These are phyloP conservation scores for Cantharis nigra DNA, from an alignment of 2,888 invertebrate species.

Conservation along the genomic window DNA sequence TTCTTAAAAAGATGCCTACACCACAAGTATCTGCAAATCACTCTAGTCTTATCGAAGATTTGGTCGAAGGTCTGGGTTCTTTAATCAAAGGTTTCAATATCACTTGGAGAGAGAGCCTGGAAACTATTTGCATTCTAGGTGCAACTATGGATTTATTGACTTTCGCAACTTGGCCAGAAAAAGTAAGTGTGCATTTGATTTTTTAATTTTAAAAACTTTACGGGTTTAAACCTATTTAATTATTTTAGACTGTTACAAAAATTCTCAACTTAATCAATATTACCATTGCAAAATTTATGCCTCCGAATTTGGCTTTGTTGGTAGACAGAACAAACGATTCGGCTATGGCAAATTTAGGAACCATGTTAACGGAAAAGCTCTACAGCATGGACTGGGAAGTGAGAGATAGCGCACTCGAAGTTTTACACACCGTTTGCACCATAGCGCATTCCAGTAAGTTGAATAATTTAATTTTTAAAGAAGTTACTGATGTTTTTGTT, in stretches of 20 bases:
- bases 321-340: slow-evolving; percentile 67
- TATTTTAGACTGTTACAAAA: slow-evolving; percentile 69
- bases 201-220: neutral
- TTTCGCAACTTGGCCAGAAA: slow-evolving; percentile 58
- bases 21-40: slow-evolving; percentile 38
- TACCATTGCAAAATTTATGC: slow-evolving; percentile 74
- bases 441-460: slow-evolving; percentile 73
- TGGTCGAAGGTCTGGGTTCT: slow-evolving; percentile 67
- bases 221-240: too few relatives aligned
- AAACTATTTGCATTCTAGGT: slow-evolving; percentile 69
- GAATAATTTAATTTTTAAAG: neutral
- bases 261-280: slow-evolving; percentile 71
- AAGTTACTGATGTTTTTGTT: slow-evolving; percentile 39
- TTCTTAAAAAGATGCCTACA: slow-evolving; percentile 38
- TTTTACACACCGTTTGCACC: slow-evolving; percentile 70
- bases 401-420: slow-evolving; percentile 75
- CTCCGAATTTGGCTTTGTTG: slow-evolving; percentile 75
- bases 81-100: slow-evolving; percentile 72
- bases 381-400: slow-evolving; percentile 80
- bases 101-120: slow-evolving; percentile 78
- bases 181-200: slow-evolving; percentile 55
- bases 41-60: slow-evolving; percentile 63
- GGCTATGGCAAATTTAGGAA: slow-evolving; percentile 67
- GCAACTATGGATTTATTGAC: slow-evolving; percentile 60
- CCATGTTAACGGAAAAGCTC: slow-evolving; percentile 69